Evolutionary conservation across 2,113 vertebrate species (phyloP).

Genomic region (Podarcis cretensis): DNA sequence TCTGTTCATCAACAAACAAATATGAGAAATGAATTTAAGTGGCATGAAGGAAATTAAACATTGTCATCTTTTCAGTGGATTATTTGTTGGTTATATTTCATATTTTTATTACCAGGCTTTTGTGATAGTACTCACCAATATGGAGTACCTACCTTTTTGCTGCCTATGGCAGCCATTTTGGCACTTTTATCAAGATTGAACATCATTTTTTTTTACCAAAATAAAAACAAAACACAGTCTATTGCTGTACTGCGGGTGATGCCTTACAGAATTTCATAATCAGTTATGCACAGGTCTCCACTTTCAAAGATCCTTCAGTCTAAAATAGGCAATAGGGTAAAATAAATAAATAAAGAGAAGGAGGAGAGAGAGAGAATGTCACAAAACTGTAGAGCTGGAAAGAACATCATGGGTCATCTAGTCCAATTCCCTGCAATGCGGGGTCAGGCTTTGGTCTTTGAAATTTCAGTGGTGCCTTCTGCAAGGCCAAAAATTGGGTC

Average conservation of each 20-base stretch:
- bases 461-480: too few relatives aligned
- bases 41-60: background rate
- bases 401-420: too few relatives aligned
- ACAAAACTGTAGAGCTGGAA: too few relatives aligned
- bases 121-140: too few relatives aligned
- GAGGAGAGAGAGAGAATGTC: too few relatives aligned
- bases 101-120: background rate
- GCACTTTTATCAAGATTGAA: too few relatives aligned
- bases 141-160: too few relatives aligned
- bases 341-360: background rate
- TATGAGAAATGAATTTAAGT: background rate
- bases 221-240: too few relatives aligned
- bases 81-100: background rate
- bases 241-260: background rate
- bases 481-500: too few relatives aligned
- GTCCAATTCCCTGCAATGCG: too few relatives aligned
- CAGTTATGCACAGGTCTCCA: background rate
- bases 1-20: background rate
- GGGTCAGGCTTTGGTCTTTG: too few relatives aligned
- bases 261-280: background rate
- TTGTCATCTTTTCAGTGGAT: background rate
- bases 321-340: background rate
- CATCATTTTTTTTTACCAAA: background rate
- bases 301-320: background rate
- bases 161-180: too few relatives aligned